Evolutionary conservation across 92 coral and sea anemone genomes (phyloP), one percentile per base, ranked within the genome.

Genomic region (Chrysogorgia sp.): DNA sequence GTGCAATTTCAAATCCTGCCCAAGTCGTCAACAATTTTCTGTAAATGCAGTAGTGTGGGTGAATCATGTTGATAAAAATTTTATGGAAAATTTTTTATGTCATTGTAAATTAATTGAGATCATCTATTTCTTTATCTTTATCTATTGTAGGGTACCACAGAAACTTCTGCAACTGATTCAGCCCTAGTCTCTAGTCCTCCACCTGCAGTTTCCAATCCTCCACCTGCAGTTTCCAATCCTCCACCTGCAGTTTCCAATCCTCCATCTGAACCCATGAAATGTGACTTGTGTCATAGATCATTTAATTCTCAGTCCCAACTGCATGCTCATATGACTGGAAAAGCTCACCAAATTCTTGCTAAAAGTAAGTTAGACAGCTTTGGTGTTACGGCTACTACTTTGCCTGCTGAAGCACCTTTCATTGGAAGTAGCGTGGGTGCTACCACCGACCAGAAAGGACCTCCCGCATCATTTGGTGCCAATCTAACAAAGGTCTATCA

Each of bases 281-380:
- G 98, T 19, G 53, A 70, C 1, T 48, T 89, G 34, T 94, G 98
- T 45, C 80, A 82, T n/a, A 91, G 86, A 69, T 45, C 34, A 33
- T 93, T 93, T 58, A 93, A 93, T 71, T 93, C 98, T 4, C 71
- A 74, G 17, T 63, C 68, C 0, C 98, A 93, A 67, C 90, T 90
- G 33, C 77, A 77, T 22, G 92, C 88, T 17, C 98, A 93, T 56
- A 83, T 83, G 66, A 75, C 72, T 58, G 87, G 98, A 17, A 90
- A 84, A 79, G 82, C 85, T 2, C 96, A 90, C 53, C 77, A 83
- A 13, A 81, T 29, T 25, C 37, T 71, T 23, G 77, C 62, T 6
- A 61, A 29, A 81, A 71, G 58, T 40, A 80, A 25, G 58, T 37
- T 23, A 71, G 83, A 41, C 48, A 70, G 30, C 49, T 2, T 78